These are phyloP conservation scores for Mustela erminea DNA, from an alignment of 2,797 vertebrate genomes.

Conservation along the genomic window DNA sequence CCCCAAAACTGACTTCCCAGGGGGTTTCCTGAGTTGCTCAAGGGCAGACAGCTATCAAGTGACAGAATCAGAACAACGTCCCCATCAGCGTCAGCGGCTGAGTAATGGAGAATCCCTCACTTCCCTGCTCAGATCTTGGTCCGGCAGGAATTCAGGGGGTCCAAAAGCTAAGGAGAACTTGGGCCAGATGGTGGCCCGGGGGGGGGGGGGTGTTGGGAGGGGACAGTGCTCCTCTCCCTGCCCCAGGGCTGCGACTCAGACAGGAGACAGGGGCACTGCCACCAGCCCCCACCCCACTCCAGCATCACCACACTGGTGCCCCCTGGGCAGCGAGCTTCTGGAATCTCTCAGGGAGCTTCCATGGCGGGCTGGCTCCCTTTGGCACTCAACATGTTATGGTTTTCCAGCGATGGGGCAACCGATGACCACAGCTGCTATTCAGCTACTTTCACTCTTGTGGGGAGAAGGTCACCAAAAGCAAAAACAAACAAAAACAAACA, in stretches of 20 bases:
- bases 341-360: not conserved
- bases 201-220: accelerated
- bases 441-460: not conserved
- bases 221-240: not conserved
- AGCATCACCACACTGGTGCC: not conserved
- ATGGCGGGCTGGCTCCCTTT: no score
- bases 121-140: not conserved
- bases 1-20: not conserved
- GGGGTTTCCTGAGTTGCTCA: accelerated
- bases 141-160: not conserved
- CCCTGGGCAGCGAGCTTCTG: not conserved
- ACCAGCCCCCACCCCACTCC: not conserved
- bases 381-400: accelerated
- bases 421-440: not conserved
- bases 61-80: not conserved
- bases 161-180: not conserved
- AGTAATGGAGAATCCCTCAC: accelerated
- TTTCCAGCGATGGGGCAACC: not conserved
- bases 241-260: not conserved
- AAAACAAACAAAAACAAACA: no score
- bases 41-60: not conserved
- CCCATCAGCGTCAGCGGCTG: not conserved
- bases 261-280: not conserved
- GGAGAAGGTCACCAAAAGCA: not conserved
- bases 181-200: not conserved